Evolutionary conservation across 2,888 invertebrate species (phyloP), one percentile per base, ranked within the genome.

Genomic region (Agrotis puta): DNA sequence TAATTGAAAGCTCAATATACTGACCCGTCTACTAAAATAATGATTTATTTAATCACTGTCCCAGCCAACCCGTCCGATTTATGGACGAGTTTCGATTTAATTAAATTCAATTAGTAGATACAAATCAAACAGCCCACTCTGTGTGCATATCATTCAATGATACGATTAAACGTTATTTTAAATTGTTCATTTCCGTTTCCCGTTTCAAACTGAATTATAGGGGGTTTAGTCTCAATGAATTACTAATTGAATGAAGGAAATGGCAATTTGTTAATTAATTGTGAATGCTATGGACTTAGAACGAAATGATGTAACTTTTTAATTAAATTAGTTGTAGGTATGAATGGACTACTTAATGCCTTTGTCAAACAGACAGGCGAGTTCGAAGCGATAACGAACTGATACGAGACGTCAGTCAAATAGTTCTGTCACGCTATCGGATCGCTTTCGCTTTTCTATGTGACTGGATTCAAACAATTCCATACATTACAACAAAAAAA

Each of bases 41-140:
- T 69, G 68, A 81, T 66, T 59, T 68, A 74, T 69, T 74, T 72
- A 64, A 53, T 79, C 79, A 64, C 51, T 83, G 83, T 7, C 56
- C 56, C 45, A 20, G 18, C 54, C 67, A n/a, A 24, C 27, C 73
- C 64, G 50, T 47, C 54, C 85, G 83, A 88, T 89, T 89, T 88
- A 89, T 87, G 68, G 74, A 66, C 75, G 66, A 73, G 74, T 71
- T 81, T 81, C 82, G 74, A 86, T 83, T 89, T 85, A 85, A 87
- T 88, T 87, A 77, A 87, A 86, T 87, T 88, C 88, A 89, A 88
- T 89, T 89, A 87, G 87, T 84, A 80, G 85, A 88, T 88, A 87
- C 88, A 87, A 86, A 88, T 88, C 89, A 89, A 84, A 83, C 68
- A 78, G 72, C 33, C 77, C 79, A 82, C 78, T 85, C 80, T 70